These are phyloP conservation scores for Leucophenga montana DNA, from an alignment of 2,888 invertebrate species.

Conservation along the genomic window DNA sequence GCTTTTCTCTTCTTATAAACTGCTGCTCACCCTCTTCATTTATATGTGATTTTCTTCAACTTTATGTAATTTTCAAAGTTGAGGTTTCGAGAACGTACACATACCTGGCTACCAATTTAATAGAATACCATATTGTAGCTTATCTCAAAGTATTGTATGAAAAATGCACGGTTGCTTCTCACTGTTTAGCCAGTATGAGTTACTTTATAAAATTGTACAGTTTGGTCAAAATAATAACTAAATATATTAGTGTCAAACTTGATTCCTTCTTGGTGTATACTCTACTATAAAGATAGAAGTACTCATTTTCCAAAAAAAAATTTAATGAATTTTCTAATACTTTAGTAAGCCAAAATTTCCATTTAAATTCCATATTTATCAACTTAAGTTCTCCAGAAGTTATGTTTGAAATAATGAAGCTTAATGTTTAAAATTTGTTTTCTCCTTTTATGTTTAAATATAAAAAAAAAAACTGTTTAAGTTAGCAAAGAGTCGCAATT, in stretches of 20 bases:
- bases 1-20: not conserved
- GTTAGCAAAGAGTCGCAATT: not conserved
- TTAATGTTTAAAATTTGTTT: not conserved
- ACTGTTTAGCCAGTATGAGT: too few species aligned
- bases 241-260: too few species aligned
- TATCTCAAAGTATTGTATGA: not conserved
- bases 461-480: not conserved
- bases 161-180: not conserved
- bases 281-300: too few species aligned
- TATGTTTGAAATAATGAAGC: too few species aligned
- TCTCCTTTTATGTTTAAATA: not conserved
- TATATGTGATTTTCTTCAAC: not conserved
- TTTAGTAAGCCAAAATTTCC: too few species aligned
- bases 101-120: not conserved
- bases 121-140: not conserved
- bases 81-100: not conserved
- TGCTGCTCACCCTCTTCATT: not conserved
- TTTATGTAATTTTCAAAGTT: conserved; percentile 23
- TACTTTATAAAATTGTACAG: too few species aligned
- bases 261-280: too few species aligned
- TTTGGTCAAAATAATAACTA: too few species aligned
- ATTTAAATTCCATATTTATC: too few species aligned
- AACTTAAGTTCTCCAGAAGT: too few species aligned
- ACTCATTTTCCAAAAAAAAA: not conserved
- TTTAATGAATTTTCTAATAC: too few species aligned